These are phyloP conservation scores for Drosophila subquinaria DNA, from an alignment of 2,888 invertebrate genomes.

Conservation along the genomic window DNA sequence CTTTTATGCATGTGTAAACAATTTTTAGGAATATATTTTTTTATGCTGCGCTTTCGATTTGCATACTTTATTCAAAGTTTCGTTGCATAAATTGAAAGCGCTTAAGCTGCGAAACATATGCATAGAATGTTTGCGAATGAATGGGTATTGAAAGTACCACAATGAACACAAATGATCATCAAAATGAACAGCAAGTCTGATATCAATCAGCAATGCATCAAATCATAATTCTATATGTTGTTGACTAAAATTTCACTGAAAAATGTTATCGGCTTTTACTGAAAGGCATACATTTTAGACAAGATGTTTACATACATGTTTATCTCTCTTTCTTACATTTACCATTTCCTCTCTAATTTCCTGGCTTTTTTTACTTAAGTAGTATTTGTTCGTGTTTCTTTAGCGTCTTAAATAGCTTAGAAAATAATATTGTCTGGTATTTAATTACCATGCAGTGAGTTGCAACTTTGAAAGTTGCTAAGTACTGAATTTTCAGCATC, in stretches of 20 bases:
- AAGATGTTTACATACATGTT: not conserved
- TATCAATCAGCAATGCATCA: constrained; percentile 5
- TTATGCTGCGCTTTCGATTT: constrained; percentile 30
- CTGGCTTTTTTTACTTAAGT: not conserved
- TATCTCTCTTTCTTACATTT: not conserved
- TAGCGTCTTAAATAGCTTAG: constrained; percentile 12
- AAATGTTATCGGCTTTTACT: too few species aligned
- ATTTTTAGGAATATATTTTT: constrained; percentile 30
- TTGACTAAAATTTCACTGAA: not conserved
- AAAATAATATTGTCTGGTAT: constrained; percentile 20
- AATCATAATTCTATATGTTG: not conserved
- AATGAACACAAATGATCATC: not conserved
- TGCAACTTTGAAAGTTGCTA: constrained; percentile 30
- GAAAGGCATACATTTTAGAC: not conserved
- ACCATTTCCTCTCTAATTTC: not conserved
- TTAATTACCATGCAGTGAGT: constrained; percentile 50
- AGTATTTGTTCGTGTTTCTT: not conserved
- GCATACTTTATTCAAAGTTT: constrained; percentile 9
- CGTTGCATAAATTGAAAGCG: constrained; percentile 40
- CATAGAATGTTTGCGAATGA: constrained; percentile 7
- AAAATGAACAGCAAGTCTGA: constrained; percentile 17
- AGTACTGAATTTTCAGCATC: constrained; percentile 48
- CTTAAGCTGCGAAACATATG: constrained; percentile 24
- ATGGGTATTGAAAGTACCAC: not conserved
- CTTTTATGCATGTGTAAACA: constrained; percentile 55